A percentile compares a stretch with the other conserved stretches of the same genome.
Conservation (phyloP, 2,113 vertebrate genomes). For the Hoplias malabaricus region DNA sequence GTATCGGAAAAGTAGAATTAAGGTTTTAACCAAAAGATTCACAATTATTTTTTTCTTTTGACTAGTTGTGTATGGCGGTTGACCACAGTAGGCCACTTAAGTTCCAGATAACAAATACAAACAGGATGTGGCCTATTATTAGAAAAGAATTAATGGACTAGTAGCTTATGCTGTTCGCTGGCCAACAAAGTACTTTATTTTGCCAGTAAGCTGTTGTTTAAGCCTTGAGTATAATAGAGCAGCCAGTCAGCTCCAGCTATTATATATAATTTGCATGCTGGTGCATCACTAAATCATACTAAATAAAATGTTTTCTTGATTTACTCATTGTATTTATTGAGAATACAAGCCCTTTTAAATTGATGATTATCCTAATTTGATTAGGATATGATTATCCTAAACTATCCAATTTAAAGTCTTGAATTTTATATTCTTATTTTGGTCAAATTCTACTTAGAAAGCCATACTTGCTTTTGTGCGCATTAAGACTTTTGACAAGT, state of each 20-base stretch:
- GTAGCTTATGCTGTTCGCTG: constrained; percentile 54
- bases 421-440: too few relatives aligned
- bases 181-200: constrained; percentile 42
- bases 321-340: too few relatives aligned
- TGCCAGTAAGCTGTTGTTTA: neutral
- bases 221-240: neutral
- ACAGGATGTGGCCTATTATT: constrained; percentile 58
- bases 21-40: neutral
- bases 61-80: neutral
- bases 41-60: neutral
- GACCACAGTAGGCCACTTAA: neutral
- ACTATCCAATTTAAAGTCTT: too few relatives aligned
- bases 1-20: neutral
- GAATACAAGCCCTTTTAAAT: too few relatives aligned
- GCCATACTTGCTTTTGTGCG: too few relatives aligned
- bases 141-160: constrained; percentile 34
- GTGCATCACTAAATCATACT: too few relatives aligned
- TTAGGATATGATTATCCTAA: too few relatives aligned
- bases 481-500: too few relatives aligned
- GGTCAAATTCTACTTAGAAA: too few relatives aligned
- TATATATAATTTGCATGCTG: too few relatives aligned
- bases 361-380: too few relatives aligned
- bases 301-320: too few relatives aligned
- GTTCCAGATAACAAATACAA: neutral
- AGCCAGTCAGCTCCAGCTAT: neutral